These are phyloP conservation scores for Acleris laterana DNA, from an alignment of 2,888 invertebrate species.

Conservation along the genomic window DNA sequence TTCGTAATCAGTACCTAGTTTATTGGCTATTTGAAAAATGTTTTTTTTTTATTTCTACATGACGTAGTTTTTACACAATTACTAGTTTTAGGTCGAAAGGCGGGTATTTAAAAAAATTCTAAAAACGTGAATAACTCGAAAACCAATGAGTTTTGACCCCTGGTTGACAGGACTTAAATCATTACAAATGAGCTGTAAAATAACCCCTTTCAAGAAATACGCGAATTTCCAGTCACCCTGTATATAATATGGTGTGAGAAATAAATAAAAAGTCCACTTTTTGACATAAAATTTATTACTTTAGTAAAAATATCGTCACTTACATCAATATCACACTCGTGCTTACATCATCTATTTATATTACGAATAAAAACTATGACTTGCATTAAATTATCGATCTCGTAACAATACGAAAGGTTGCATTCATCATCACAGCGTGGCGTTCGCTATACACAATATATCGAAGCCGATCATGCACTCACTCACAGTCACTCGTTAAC, in stretches of 20 bases:
- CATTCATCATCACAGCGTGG: constrained; percentile 72
- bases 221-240: no score
- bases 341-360: constrained; percentile 83
- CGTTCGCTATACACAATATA: constrained; percentile 78
- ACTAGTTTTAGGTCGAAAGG: no score
- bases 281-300: constrained; percentile 46
- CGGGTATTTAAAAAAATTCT: no score
- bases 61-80: no score
- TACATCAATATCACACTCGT: constrained; percentile 84
- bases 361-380: constrained; percentile 85
- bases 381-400: constrained; percentile 82
- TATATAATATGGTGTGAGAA: neutral
- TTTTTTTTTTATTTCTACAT: no score
- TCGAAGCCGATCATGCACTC: constrained; percentile 63
- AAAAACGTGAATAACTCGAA: no score
- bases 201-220: no score
- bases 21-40: no score
- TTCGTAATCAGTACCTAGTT: no score
- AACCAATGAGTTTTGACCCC: no score
- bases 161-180: no score
- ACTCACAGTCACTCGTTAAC: constrained; percentile 68
- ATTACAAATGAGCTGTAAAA: no score
- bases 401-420: constrained; percentile 74
- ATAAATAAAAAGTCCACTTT: neutral
- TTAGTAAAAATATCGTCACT: constrained; percentile 80